Evolutionary conservation across 2,113 vertebrate species (phyloP), one percentile per base, ranked within the genome.

Genomic region (Sinocyclocheilus maitianheensis): DNA sequence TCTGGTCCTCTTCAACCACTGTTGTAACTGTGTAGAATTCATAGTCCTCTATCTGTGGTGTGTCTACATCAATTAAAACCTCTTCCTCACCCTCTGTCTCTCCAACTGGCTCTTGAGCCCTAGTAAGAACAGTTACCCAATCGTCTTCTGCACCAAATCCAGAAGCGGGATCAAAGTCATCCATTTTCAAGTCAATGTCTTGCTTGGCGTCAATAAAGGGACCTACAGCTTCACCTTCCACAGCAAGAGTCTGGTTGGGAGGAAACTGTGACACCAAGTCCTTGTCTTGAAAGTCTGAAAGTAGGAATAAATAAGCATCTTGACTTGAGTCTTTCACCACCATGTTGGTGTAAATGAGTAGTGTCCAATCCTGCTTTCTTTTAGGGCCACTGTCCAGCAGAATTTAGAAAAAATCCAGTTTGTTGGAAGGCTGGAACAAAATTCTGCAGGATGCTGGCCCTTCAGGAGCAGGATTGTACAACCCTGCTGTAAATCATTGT

Each of bases 201-300:
- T 63, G 84, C 16, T 43, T 85, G 62, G 22, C 30, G 13, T 37
- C 69, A 37, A 20, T 43, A 84, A 46, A 20, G 24, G 20, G 80
- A 14, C 86, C 89, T 18, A 55, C 77, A 16, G 86, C 89, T 48
- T 85, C 71, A 43, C 85, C 82, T 8, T 91, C 87, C 51, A 80
- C 16, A 43, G 71, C 53, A 10, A 30, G 71, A 43, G n/a, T 55
- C 10, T 88, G 85, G 67, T 60, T 85, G 81, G 79, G 80, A 16
- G 62, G 26, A 75, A 81, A 89, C 67, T 34, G n/a, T 80, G 89
- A 82, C 53, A 92, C 14, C 84, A 93, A 86, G 86, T 87, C 90
- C 53, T 93, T 91, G 46, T 89, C 87, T 51, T 88, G 87, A 74
- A 92, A 86, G 81, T 89, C 94, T 94, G 43, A 30, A 90, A 55